A percentile compares a stretch with the other conserved stretches of the same genome.
Evolutionary conservation across 2,888 invertebrate genomes (phyloP).

Genomic region (Pammene fasciana): DNA sequence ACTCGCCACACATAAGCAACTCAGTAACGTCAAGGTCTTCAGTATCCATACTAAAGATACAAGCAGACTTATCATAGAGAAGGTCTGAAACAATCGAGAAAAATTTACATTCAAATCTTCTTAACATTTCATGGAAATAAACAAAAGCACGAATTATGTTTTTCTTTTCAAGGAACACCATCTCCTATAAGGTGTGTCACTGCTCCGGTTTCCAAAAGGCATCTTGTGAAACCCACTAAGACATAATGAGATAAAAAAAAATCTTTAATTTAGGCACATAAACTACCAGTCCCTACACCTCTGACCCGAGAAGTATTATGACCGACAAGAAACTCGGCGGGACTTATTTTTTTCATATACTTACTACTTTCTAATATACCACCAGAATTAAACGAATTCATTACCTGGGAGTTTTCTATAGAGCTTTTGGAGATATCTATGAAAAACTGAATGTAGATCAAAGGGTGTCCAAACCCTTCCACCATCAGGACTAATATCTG

Average conservation of each 20-base stretch:
- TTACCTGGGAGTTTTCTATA: neutral
- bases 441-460: conserved; percentile 13
- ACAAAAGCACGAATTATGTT: too few relatives aligned
- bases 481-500: conserved; percentile 19
- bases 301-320: too few relatives aligned
- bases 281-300: too few relatives aligned
- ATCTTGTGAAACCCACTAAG: neutral
- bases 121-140: too few relatives aligned
- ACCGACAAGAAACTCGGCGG: too few relatives aligned
- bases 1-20: conserved; percentile 7
- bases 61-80: neutral
- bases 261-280: too few relatives aligned
- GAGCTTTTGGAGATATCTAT: neutral
- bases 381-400: neutral
- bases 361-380: neutral
- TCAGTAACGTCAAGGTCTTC: conserved; percentile 5
- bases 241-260: too few relatives aligned
- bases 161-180: too few relatives aligned
- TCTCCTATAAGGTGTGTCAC: neutral
- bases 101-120: too few relatives aligned
- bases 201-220: neutral
- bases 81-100: neutral
- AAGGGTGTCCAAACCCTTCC: conserved; percentile 16
- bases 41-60: neutral
- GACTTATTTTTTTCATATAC: too few relatives aligned